Base-by-base conservation (phyloP, 2,888 invertebrate species). In the Leptopilina myrica region DNA sequence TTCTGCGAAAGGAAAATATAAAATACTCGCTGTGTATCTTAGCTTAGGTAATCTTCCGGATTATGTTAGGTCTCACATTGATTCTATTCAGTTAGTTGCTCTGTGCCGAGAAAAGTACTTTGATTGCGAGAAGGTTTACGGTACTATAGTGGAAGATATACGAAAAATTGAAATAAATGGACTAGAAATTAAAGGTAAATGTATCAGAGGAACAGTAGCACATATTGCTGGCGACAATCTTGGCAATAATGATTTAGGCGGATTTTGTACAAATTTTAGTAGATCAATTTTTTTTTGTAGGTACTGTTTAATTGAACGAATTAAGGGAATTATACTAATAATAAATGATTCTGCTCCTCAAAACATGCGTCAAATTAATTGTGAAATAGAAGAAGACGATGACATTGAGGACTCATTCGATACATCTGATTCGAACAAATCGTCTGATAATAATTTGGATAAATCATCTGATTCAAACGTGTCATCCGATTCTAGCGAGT, bases 11-110 rank as follows among this genome's bases (percentile, higher is more conserved):
- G 84, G 81, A 75, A 88, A 87, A 73, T 82, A 89, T 76, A 88
- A 87, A 83, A 62, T 88, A 26, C 53, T 87, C 15, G 87, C 85
- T 12, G 56, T 89, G 9, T 89, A 89, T 76, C 82, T 87, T 81
- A 79, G 65, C 7, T 40, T 88, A 8, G 86, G 79, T 46, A 87
- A 88, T 82, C 26, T 89, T 49, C 79, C 80, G 8, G 76, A 84
- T 26, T 83, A 84, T 75, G 64, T 86, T 43, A 79, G 86, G 53
- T 81, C 83, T 15, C 80, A 83, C 56, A 78, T 86, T 40, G 85
- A 86, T 20, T 78, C 84, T 56, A 87, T 88, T 64, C 85, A 87
- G 59, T 80, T 89, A 56, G 85, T 88, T 56, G 83, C 86, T 20
- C 15, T 88, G 7, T 84, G 82, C 69, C 85, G 81, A 75, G 85